Evolutionary conservation across 2,113 vertebrate genomes (phyloP).

Genomic region (Motacilla tschutschensis): DNA sequence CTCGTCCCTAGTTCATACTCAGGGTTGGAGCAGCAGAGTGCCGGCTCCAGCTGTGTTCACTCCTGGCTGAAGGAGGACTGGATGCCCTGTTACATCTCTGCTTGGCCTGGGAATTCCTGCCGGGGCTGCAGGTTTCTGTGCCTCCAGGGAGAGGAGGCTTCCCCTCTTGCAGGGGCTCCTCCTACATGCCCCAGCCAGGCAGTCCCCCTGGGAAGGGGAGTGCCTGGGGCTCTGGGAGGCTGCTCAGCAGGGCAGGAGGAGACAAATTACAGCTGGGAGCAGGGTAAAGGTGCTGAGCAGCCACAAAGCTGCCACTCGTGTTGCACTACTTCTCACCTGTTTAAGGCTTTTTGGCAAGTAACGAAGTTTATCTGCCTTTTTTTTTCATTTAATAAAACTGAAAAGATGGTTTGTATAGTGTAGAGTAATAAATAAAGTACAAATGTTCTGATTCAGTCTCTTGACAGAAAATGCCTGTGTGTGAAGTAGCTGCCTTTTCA

Average conservation of each 20-base stretch:
- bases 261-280: background rate
- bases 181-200: background rate
- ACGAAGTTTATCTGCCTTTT: background rate
- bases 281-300: background rate
- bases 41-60: background rate
- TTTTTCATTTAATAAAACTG: background rate
- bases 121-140: background rate
- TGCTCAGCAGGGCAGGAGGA: fast-evolving
- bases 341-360: background rate
- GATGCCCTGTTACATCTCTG: background rate
- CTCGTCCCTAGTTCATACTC: background rate
- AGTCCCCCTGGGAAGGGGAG: background rate
- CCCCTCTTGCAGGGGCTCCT: background rate
- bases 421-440: background rate
- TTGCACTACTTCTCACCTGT: fast-evolving
- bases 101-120: background rate
- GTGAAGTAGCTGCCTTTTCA: background rate
- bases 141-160: background rate
- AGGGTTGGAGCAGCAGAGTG: background rate
- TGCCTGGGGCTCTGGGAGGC: background rate
- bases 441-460: background rate
- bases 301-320: background rate
- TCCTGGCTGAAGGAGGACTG: background rate
- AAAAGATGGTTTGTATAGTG: background rate
- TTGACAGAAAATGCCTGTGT: background rate